These are phyloP conservation scores for Pedetes capensis DNA, from an alignment of 2,113 vertebrate species.

Conservation along the genomic window DNA sequence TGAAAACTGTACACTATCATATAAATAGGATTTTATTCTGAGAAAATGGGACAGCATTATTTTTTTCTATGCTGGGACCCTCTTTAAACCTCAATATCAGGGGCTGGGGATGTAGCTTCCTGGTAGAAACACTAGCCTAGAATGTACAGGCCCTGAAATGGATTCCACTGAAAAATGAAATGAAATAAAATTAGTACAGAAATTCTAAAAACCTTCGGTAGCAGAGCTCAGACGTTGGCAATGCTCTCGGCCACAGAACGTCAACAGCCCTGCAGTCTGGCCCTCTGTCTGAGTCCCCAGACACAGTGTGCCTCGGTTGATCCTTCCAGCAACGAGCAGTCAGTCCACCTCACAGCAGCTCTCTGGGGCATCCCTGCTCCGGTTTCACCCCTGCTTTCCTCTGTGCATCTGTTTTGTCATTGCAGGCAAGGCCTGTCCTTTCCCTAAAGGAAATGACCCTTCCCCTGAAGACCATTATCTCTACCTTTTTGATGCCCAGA, in stretches of 20 bases:
- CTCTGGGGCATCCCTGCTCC: not conserved
- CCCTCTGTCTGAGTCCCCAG: no score
- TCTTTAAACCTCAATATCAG: conserved; percentile 90
- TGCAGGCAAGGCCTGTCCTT: no score
- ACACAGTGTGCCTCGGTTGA: no score
- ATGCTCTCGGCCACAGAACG: not conserved
- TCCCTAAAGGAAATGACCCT: not conserved
- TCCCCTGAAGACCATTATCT: not conserved
- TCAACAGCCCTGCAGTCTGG: not conserved
- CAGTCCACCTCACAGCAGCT: not conserved
- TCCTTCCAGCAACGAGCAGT: not conserved
- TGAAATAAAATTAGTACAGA: not conserved
- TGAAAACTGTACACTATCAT: conserved; percentile 68
- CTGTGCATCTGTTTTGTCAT: not conserved
- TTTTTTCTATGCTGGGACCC: conserved; percentile 63
- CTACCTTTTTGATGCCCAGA: not conserved
- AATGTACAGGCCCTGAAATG: not conserved
- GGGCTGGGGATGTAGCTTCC: not conserved
- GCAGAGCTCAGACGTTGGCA: conserved; percentile 82
- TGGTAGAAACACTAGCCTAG: not conserved
- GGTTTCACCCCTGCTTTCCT: not conserved
- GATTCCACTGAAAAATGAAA: not conserved
- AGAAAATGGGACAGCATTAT: no score
- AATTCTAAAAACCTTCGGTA: conserved; percentile 78
- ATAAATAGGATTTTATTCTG: conserved; percentile 65